A percentile compares a stretch with the other conserved stretches of the same genome.
These are phyloP conservation scores for Streptopelia turtur DNA, from an alignment of 2,797 vertebrate genomes.

Conservation along the genomic window DNA sequence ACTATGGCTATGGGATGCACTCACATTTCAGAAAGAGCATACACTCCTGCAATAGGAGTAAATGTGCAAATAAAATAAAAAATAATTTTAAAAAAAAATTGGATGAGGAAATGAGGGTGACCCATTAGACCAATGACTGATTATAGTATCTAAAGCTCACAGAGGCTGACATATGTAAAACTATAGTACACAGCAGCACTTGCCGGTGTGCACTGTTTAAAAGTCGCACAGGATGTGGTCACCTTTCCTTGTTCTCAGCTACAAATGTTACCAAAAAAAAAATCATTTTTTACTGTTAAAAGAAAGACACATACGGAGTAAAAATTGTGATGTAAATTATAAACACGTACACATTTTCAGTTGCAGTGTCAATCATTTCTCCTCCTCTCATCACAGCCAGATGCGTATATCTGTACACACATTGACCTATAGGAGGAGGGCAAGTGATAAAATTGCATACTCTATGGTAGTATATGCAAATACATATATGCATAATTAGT, in stretches of 20 bases:
- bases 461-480: background rate
- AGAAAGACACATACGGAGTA: background rate
- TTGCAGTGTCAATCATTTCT: background rate
- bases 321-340: background rate
- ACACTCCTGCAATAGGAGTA: accelerated
- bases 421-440: background rate
- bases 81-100: background rate
- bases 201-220: background rate
- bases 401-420: background rate
- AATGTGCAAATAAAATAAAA: background rate
- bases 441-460: background rate
- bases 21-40: background rate
- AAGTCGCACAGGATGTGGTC: background rate
- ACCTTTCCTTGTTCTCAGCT: background rate
- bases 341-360: background rate
- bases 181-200: background rate
- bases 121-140: background rate
- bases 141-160: background rate
- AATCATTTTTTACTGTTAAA: background rate
- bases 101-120: background rate
- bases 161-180: background rate
- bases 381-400: background rate
- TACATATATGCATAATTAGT: background rate
- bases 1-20: background rate
- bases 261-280: background rate